Base-by-base conservation (phyloP, 2,888 invertebrate species). In the Sarcophaga variegata region DNA sequence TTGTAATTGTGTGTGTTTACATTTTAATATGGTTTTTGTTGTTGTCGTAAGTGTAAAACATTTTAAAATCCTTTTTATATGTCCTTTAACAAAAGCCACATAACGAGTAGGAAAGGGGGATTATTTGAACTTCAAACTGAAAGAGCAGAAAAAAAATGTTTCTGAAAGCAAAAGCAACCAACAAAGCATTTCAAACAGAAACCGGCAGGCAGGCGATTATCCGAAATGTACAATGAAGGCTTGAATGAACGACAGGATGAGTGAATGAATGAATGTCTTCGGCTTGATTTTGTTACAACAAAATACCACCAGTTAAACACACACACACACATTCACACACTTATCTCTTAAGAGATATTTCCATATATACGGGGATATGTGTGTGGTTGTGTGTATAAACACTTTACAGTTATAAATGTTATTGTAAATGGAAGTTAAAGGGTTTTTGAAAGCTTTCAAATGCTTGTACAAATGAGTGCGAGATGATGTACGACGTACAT, bases 11-110 rank as follows among this genome's bases (percentile, higher is more conserved):
- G 49, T 10, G 17, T 10, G 17, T 54, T 54, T 54, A 17, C 4
- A 54, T 3, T 54, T 54, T 3, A 54, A 14, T 14, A 54, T 54
- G 54, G 17, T 12, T 54, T 54, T 54, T 54, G 17, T 54, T 54
- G 17, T 54, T 54, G 54, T 37, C 37, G 54, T 17, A 54, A 54
- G 59, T 22, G 60, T 66, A 66, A 74, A 69, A 84, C 59, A 80
- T 80, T 80, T 83, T 69, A 45, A 79, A 84, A 84, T 84, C 70
- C 60, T 64, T 80, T 83, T 83, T 75, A 75, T 79, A 64, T 75
- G 59, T n/a, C 63, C 27, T 71, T 71, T 49, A 54, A 12, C 63
- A 54, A 54, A 54, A 54, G 54, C 14, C 54, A 54, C 54, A 54
- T 54, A 12, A 37, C 10, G 37, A 37, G 2, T 1, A 37, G 10